Evolutionary conservation across 2,888 invertebrate species (phyloP).

Genomic region (Strigamia maritima): DNA sequence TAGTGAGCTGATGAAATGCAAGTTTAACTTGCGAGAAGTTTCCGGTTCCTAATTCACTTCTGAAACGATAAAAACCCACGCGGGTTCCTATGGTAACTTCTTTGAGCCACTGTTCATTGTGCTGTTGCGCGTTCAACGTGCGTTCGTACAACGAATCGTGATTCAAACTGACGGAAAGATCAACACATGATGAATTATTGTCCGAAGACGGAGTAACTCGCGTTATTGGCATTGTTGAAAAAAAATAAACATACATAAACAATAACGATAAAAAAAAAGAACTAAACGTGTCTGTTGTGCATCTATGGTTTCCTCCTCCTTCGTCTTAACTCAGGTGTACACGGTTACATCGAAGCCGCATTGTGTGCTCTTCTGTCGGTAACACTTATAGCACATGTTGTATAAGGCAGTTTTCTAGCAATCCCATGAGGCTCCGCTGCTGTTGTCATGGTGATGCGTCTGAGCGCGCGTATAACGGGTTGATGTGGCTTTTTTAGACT

Average conservation of each 20-base stretch:
- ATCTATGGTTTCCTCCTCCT: not conserved
- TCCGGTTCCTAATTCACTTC: conserved; percentile 70
- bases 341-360: not conserved
- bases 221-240: not conserved
- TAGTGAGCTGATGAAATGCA: conserved; percentile 69
- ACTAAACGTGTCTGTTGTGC: not conserved
- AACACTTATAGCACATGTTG: conserved; percentile 4
- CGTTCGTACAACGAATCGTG: conserved; percentile 45
- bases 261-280: not conserved
- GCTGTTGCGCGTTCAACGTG: conserved; percentile 45
- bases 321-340: no score
- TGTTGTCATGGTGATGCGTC: not conserved
- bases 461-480: conserved; percentile 4
- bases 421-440: not conserved
- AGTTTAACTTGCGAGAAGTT: conserved; percentile 77
- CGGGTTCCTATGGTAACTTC: conserved; percentile 68
- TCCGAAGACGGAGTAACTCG: not conserved
- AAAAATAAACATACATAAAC: not conserved
- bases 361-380: not conserved
- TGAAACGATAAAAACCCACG: conserved; percentile 70
- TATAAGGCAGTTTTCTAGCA: not conserved
- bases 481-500: not conserved
- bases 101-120: conserved; percentile 54
- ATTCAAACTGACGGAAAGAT: not conserved
- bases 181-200: not conserved